Base-by-base conservation (phyloP, 2,113 vertebrate genomes). In the Pluvianellus socialis region DNA sequence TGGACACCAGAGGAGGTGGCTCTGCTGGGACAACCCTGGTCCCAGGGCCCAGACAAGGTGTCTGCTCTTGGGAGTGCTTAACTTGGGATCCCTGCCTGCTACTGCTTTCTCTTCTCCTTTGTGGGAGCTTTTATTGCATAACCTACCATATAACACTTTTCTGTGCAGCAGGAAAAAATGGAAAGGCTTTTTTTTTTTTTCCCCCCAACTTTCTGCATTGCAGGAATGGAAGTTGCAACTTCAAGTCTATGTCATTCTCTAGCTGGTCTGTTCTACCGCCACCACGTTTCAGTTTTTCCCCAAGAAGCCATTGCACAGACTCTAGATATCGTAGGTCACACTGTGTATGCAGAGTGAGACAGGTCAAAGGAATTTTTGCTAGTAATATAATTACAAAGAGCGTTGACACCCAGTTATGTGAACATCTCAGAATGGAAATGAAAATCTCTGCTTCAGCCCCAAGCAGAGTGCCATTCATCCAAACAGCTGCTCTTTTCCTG, bases 381-480 rank as follows among this genome's bases (percentile, higher is more conserved):
- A 52, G n/a, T 45, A 73, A 81, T 56, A 14, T 1, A 19, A 7
- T 86, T 62, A 32, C 6, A 27, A 76, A 74, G 32, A 82, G 7
- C 0, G 0, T 53, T 1, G 1, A 49, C 10, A 35, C 16, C 0
- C 0, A 26, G 45, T 26, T 35, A 52, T 11, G 32, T 63, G 70
- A 71, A 17, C 13, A 53, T 63, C 12, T 66, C 61, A 38, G 32
- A 92, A 77, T 5, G 42, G 47, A 87, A 91, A 86, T 50, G 1
- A 23, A 84, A 85, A 38, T 15, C 55, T 73, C 33, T 71, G 32
- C n/a, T 79, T 22, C 33, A 63, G 6, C 12, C 5, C 27, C 35
- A 55, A 83, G 22, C 50, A 74, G 33, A 38, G 12, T 44, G 15
- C 5, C 3, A 2, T 55, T 96, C 9, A 45, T 66, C 38, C 38